Evolutionary conservation across 2,113 vertebrate genomes (phyloP), one percentile per base, ranked within the genome.

Genomic region (Clinocottus analis): DNA sequence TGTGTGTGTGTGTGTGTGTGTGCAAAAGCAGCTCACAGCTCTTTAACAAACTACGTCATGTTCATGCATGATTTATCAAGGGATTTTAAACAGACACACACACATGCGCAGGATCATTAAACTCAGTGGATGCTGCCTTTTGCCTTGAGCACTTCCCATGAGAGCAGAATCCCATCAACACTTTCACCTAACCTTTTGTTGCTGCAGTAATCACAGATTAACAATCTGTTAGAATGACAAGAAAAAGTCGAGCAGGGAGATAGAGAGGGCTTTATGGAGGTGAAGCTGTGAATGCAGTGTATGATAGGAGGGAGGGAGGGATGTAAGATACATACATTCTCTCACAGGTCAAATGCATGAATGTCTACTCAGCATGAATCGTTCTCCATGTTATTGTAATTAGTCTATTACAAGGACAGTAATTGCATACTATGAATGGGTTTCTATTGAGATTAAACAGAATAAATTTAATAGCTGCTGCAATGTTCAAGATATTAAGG

Each of bases 131-230:
- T 86, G 75, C 77, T 82, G 74, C 64, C n/a, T 84, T 83, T 91
- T 71, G 83, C 90, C 74, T 85, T 77, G 41, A 87, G 84, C 84
- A 73, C 79, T 84, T 86, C 83, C 86, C 85, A 86, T 89, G 87
- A 92, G 87, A 92, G 85, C 81, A 81, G 72, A 86, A 90, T 87
- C 79, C 78, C 75, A 86, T 90, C 87, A 87, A 88, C 82, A 74
- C 79, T 83, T 78, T 83, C 75, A 80, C 77, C 86, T 87, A 87
- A 90, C 87, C 90, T 90, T 87, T 91, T 88, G 87, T 81, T 87
- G 79, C 83, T 49, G 82, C 77, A 68, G 78, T 90, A 89, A 92
- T 91, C 84, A 83, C 77, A 51, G 47, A 92, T 90, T 90, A 91
- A 89, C 79, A 87, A 83, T 85, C 80, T 87, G 85, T 83, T 90